Percentiles rank a stretch among this genome's conserved stretches.
phyloP scores from a whole-genome alignment of 2,113 vertebrate genomes.

The Aspidoscelis tigris region DNA sequence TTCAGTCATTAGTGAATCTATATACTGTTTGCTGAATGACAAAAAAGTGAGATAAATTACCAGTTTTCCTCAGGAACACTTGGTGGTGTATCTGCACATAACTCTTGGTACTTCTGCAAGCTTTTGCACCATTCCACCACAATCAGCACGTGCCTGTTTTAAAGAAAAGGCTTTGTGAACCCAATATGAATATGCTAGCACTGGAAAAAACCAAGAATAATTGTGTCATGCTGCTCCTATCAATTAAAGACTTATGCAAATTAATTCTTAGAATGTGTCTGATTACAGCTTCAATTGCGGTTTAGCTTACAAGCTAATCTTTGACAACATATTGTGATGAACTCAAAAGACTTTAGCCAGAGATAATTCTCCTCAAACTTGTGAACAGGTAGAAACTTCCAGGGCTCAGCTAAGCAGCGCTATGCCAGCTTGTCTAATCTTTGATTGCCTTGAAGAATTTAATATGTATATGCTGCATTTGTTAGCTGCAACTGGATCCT shows the following conservation, averaged over 20 bases:
- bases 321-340: neutral
- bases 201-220: neutral
- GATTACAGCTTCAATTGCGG: neutral
- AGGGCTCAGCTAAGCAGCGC: neutral
- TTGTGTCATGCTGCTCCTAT: too few relatives aligned
- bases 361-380: neutral
- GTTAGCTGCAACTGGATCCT: neutral
- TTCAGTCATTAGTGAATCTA: too few relatives aligned
- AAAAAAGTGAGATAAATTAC: slow-evolving; percentile 60
- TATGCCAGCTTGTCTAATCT: neutral
- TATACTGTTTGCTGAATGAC: too few relatives aligned
- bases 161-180: slow-evolving; percentile 18
- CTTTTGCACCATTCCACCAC: slow-evolving; percentile 75
- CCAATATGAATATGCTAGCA: neutral
- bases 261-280: neutral
- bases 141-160: slow-evolving; percentile 71
- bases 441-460: neutral
- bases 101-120: slow-evolving; percentile 56
- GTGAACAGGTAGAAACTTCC: too few relatives aligned
- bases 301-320: neutral
- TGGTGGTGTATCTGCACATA: neutral
- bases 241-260: too few relatives aligned
- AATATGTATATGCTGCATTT: neutral
- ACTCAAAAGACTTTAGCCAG: neutral
- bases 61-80: slow-evolving; percentile 66